Conservation (phyloP, 1,140 invertebrate genomes). For the Ceratitis capitata region DNA sequence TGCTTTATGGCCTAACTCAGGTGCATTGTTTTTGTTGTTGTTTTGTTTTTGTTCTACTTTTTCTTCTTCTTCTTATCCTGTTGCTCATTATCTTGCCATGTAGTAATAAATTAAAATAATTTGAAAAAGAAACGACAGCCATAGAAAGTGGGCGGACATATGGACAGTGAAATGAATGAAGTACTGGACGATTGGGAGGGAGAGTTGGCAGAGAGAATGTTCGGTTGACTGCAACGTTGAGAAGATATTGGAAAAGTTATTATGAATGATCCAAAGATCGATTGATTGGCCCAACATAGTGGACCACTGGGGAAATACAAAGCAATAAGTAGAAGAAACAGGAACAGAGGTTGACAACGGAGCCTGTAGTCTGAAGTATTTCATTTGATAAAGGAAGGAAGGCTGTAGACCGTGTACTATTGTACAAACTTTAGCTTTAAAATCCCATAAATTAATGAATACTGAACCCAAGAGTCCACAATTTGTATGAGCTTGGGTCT, state of each 20-base stretch:
- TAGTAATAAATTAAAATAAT: conserved; percentile 25
- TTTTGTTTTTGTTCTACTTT: not conserved
- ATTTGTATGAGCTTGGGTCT: no score
- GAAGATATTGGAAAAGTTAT: not conserved
- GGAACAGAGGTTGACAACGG: not conserved
- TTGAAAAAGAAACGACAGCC: not conserved
- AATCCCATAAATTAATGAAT: no score
- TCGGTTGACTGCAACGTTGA: not conserved
- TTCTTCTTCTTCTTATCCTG: not conserved
- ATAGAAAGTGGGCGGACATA: not conserved
- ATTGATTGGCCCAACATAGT: not conserved
- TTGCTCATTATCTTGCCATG: conserved; percentile 9
- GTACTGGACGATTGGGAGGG: not conserved
- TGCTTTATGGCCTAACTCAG: not conserved
- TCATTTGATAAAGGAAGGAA: no score
- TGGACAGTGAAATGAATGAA: not conserved
- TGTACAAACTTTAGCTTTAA: no score
- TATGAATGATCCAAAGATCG: not conserved
- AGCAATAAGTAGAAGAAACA: not conserved
- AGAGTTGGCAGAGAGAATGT: not conserved
- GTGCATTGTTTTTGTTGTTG: not conserved
- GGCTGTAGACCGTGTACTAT: no score
- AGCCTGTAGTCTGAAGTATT: no score
- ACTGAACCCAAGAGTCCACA: no score
- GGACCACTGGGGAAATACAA: not conserved